A percentile compares a stretch with the other conserved stretches of the same genome.
phyloP scores from a whole-genome alignment of 2,888 invertebrate species.

The Piscicola geometra region DNA sequence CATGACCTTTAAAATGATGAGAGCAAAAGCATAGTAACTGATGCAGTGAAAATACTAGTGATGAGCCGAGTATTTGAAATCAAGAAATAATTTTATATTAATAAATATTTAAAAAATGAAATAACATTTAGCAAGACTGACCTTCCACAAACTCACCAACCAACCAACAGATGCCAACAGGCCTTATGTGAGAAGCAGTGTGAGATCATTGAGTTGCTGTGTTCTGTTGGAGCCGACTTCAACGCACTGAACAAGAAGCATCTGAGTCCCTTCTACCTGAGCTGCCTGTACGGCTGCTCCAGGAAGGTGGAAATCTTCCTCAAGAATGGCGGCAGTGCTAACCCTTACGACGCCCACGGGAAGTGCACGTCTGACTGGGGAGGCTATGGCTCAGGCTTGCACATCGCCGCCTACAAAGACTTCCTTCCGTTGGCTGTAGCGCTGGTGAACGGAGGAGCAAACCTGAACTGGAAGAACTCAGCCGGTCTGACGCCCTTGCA shows the following conservation, averaged over 20 bases:
- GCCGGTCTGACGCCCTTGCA: conserved; percentile 42
- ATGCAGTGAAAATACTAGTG: too few relatives aligned
- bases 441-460: conserved; percentile 39
- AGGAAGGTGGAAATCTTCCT: conserved; percentile 41
- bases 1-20: too few relatives aligned
- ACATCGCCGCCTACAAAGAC: conserved; percentile 43
- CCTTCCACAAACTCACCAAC: neutral
- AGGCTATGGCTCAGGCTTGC: conserved; percentile 42
- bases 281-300: conserved; percentile 42
- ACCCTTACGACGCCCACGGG: conserved; percentile 17
- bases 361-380: conserved; percentile 1
- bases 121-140: too few relatives aligned
- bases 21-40: too few relatives aligned
- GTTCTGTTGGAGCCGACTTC: conserved; percentile 39
- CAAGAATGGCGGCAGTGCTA: conserved; percentile 39
- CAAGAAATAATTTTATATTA: too few relatives aligned
- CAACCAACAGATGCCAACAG: conserved; percentile 20
- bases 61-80: too few relatives aligned
- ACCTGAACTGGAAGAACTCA: conserved; percentile 39
- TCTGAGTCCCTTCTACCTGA: conserved; percentile 41
- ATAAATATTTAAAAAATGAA: too few relatives aligned
- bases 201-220: conserved; percentile 40
- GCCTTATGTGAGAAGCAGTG: conserved; percentile 38
- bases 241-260: conserved; percentile 39
- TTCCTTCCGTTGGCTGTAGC: conserved; percentile 37